Evolutionary conservation across 1,140 invertebrate genomes (phyloP), one percentile per base, ranked within the genome.

Genomic region (Pseudachorutes palmiensis): DNA sequence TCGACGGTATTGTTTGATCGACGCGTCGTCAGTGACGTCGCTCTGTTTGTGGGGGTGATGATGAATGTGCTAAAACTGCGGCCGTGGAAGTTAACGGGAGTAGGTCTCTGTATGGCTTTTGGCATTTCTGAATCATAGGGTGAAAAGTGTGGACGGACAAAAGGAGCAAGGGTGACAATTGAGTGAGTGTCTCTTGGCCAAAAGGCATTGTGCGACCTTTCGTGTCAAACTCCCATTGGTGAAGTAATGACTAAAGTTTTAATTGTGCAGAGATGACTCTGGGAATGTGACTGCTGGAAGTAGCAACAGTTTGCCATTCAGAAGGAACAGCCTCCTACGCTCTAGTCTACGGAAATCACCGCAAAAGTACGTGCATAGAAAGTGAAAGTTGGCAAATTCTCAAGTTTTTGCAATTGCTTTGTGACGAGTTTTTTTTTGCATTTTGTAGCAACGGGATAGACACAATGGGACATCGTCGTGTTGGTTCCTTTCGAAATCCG

Each of bases 331-430:
- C 58, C 71, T 72, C 69, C 61, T 70, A 30, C 65, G 74, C 30
- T 71, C 74, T 22, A 75, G 73, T 71, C 72, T 75, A 45, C 64
- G 74, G 24, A 69, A 71, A 62, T 73, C 73, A 36, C 73, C 73
- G 41, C 71, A 72, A 68, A 49, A 72, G 49, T 66, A 59, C 41
- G 64, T 33, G 12, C 12, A 24, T 24, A 5, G 51, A 14, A 55
- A 55, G 36, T 45, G 19, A 9, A 45, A 12, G 19, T 45, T 45
- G 9, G 36, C 36, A 45, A 45, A 45, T 12, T n/a, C 28, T 60
- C 29, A 31, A 30, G 36, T 66, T 29, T 48, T 66, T 2, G 31
- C 26, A 33, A 32, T n/a, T n/a, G 28, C 55, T 51, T 65, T 41
- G 33, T 30, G 3, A 61, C 16, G 5, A 61, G 16, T 33, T 31